Evolutionary conservation across 2,113 vertebrate species (phyloP).

Genomic region (Rhinogobius similis): DNA sequence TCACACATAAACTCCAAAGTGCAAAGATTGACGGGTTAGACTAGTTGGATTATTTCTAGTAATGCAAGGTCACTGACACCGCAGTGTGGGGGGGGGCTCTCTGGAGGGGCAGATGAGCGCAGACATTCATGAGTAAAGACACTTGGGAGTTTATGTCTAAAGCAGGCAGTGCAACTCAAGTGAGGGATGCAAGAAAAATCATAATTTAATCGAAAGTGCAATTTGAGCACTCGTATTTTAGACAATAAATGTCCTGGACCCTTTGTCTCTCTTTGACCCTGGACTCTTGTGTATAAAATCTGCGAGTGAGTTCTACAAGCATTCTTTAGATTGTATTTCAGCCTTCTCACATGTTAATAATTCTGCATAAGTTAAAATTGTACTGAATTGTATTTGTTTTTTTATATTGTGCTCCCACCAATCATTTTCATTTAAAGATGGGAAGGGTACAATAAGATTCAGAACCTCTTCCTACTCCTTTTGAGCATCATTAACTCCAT

Average conservation of each 20-base stretch:
- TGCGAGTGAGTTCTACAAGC: not conserved
- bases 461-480: too few species aligned
- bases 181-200: not conserved
- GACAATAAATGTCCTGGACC: not conserved
- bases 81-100: not conserved
- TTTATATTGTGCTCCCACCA: not conserved
- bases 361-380: not conserved
- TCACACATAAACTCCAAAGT: constrained; percentile 16
- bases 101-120: not conserved
- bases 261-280: not conserved
- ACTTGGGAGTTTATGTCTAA: not conserved
- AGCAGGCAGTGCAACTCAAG: not conserved
- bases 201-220: not conserved
- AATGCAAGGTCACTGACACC: constrained; percentile 13
- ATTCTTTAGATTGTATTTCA: not conserved
- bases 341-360: not conserved
- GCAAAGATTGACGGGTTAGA: not conserved
- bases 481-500: too few species aligned
- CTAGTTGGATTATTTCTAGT: constrained; percentile 34
- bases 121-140: not conserved
- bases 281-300: not conserved
- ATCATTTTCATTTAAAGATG: too few species aligned
- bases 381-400: not conserved
- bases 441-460: too few species aligned
- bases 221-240: not conserved